A percentile compares a stretch with the other conserved stretches of the same genome.
Evolutionary conservation across 2,113 vertebrate genomes (phyloP).

Genomic region (Bothrops jararaca): DNA sequence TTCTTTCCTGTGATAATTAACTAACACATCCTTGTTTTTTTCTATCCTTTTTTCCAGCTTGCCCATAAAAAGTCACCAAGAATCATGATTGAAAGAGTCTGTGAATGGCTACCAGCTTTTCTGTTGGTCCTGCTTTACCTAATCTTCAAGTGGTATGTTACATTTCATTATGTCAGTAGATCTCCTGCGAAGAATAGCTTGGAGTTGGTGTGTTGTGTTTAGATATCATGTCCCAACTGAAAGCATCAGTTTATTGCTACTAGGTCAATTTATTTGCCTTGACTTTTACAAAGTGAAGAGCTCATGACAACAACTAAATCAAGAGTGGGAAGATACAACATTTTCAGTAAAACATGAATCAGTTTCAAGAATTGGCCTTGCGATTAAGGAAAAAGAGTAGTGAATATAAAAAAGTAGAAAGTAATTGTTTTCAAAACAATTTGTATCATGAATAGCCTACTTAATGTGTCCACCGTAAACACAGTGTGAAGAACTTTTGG

Average conservation of each 20-base stretch:
- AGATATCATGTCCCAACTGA: background rate
- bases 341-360: background rate
- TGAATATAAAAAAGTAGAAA: background rate
- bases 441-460: background rate
- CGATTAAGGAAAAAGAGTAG: background rate
- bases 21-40: background rate
- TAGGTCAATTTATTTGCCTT: background rate
- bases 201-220: background rate
- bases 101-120: constrained; percentile 14
- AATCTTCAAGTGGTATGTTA: constrained; percentile 17
- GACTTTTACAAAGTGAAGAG: background rate
- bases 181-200: background rate
- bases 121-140: background rate
- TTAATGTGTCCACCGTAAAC: background rate
- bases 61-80: constrained; percentile 5
- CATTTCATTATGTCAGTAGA: background rate
- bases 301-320: background rate
- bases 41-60: background rate
- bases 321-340: background rate
- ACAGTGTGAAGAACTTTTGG: background rate
- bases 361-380: too few species aligned
- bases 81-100: background rate
- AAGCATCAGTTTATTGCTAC: background rate
- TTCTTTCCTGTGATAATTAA: fast-evolving
- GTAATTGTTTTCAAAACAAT: background rate